Percentiles rank a stretch among this genome's conserved stretches.
Conservation (phyloP, 1,140 invertebrate genomes). For the Ostrea denselamellosa region DNA sequence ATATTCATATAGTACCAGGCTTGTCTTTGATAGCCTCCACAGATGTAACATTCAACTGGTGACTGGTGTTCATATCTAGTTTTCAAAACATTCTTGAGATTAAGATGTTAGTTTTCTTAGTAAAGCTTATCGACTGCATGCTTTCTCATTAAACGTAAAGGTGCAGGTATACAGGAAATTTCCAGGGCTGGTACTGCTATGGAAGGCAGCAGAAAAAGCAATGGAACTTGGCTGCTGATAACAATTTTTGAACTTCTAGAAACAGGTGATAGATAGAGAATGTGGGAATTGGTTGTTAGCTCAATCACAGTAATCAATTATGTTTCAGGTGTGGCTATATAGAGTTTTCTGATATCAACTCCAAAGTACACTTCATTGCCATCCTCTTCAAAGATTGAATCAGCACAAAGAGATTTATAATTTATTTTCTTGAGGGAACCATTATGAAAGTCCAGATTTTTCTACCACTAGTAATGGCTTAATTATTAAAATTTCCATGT, state of each 20-base stretch:
- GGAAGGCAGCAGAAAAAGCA: conserved; percentile 19
- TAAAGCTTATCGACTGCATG: conserved; percentile 33
- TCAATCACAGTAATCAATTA: conserved; percentile 34
- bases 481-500: not conserved
- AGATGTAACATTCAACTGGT: conserved; percentile 35
- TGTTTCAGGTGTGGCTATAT: conserved; percentile 21
- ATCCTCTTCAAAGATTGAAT: too few relatives aligned
- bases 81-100: conserved; percentile 42
- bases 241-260: conserved; percentile 6
- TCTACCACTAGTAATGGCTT: not conserved
- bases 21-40: conserved; percentile 24
- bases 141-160: conserved; percentile 25
- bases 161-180: not conserved
- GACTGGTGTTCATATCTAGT: conserved; percentile 44
- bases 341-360: conserved; percentile 1
- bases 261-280: conserved; percentile 37
- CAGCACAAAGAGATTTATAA: too few relatives aligned
- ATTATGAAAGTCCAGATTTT: not conserved
- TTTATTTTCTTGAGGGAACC: too few relatives aligned
- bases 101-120: conserved; percentile 45
- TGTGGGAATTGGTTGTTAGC: conserved; percentile 31
- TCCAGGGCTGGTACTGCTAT: conserved; percentile 40
- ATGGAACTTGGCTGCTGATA: conserved; percentile 3
- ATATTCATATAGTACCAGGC: conserved; percentile 21
- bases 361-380: not conserved